A percentile compares a stretch with the other conserved stretches of the same genome.
Evolutionary conservation across 2,113 vertebrate genomes (phyloP).

Genomic region (Cardinalis cardinalis): DNA sequence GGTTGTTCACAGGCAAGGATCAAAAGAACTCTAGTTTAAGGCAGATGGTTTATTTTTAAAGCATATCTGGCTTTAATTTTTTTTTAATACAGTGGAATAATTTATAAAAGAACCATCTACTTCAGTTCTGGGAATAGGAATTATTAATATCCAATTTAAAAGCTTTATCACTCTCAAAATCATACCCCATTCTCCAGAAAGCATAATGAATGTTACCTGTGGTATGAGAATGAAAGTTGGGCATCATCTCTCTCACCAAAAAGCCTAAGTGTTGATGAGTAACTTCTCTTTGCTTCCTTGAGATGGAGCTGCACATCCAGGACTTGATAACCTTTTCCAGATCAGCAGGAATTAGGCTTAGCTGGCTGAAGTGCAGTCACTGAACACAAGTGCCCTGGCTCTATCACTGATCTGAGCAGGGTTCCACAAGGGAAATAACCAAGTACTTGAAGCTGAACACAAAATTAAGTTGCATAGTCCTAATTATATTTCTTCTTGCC

Average conservation of each 20-base stretch:
- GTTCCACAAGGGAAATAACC: background rate
- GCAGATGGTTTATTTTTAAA: conserved; percentile 39
- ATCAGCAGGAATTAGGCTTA: background rate
- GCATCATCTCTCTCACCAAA: background rate
- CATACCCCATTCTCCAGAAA: accelerated
- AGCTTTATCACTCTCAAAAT: background rate
- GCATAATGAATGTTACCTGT: background rate
- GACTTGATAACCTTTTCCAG: background rate
- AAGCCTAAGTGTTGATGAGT: background rate
- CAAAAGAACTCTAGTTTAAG: background rate
- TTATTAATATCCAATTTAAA: background rate
- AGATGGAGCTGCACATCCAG: background rate
- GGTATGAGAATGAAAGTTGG: background rate
- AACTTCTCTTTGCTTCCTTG: background rate
- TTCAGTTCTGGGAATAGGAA: background rate
- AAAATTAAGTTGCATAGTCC: background rate
- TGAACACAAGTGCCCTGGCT: background rate
- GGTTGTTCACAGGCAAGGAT: background rate
- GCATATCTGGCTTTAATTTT: background rate
- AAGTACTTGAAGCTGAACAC: background rate
- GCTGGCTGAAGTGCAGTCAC: background rate
- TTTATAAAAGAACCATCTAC: background rate
- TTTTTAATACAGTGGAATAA: background rate
- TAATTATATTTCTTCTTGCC: background rate
- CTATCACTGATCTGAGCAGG: background rate